These are phyloP conservation scores for Ruditapes philippinarum DNA, from an alignment of 1,140 invertebrate genomes.

Conservation along the genomic window DNA sequence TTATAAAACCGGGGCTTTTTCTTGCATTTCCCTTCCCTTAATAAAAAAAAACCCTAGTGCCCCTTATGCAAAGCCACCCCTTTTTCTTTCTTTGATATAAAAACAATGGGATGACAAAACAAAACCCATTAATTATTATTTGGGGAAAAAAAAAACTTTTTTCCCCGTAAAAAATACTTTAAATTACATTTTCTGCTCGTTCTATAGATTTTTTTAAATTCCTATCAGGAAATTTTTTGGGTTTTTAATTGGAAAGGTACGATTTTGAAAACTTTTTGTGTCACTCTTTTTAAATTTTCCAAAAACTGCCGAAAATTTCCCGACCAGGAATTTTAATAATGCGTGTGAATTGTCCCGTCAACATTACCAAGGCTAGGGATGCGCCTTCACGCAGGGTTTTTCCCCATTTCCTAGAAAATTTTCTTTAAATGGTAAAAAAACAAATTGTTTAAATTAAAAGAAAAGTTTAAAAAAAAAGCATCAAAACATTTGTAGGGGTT, in stretches of 20 bases:
- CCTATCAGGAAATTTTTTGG: not conserved
- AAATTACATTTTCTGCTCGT: not conserved
- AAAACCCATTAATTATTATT: no score
- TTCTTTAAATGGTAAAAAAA: no score
- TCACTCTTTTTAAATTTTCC: not conserved
- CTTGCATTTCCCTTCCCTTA: no score
- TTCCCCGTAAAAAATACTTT: not conserved
- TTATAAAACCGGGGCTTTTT: no score
- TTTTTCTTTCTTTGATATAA: no score
- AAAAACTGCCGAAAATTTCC: not conserved
- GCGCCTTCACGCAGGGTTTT: not conserved
- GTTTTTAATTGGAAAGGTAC: not conserved
- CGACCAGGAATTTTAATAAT: not conserved
- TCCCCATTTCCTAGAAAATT: not conserved
- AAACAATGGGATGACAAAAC: no score
- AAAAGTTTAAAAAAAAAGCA: no score
- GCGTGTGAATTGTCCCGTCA: conserved; percentile 24
- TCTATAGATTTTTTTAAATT: conserved; percentile 22
- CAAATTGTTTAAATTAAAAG: no score
- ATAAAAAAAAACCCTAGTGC: no score
- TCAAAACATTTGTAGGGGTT: no score
- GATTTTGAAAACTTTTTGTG: not conserved
- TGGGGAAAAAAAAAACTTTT: no score
- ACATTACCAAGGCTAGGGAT: not conserved
- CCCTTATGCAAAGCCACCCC: no score